Base-by-base conservation (phyloP, 2,888 invertebrate species). In the Parnassius mnemosyne region DNA sequence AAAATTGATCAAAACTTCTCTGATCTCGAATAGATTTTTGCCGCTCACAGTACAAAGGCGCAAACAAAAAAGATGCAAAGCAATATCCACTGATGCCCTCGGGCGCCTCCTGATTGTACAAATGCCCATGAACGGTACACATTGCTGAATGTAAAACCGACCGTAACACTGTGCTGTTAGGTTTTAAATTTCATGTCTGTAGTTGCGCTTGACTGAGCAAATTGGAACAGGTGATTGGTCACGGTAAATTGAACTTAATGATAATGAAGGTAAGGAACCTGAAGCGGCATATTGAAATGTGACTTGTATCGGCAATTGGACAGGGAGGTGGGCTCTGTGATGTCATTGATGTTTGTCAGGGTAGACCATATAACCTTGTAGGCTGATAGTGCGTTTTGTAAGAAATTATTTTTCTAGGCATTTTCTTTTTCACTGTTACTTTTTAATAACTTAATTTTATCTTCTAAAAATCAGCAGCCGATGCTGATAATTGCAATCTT, bases 31-130 rank as follows among this genome's bases (percentile, higher is more conserved):
- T 77, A 78, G 67, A 70, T 71, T 69, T 71, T 68, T 77, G 51
- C 56, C 75, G 76, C 74, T 75, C 76, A 72, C 70, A 69, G 72
- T 71, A 71, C 78, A 80, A 73, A 72, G 73, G 75, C 72, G 74
- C 74, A 74, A 71, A 76, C 75, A 71, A 68, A 72, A 79, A 85
- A 80, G 77, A 78, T 75, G 69, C 77, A 74, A 73, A 72, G 79
- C 84, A 83, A 83, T 84, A 85, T 79, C 78, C 73, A 75, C 72
- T 67, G 68, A 71, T 76, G 76, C 84, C 81, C 80, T 77, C 69
- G 71, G 81, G 79, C 76, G 76, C 74, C 71, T 79, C 41, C 54
- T 55, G 70, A 71, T 74, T 70, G 69, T 69, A 71, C 72, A 76
- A 75, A 76, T 72, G 68, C 62, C 63, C 71, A 72, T 71, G 68